A percentile compares a stretch with the other conserved stretches of the same genome.
Evolutionary conservation across 2,888 invertebrate genomes (phyloP).

Genomic region (Diabrotica balteata): DNA sequence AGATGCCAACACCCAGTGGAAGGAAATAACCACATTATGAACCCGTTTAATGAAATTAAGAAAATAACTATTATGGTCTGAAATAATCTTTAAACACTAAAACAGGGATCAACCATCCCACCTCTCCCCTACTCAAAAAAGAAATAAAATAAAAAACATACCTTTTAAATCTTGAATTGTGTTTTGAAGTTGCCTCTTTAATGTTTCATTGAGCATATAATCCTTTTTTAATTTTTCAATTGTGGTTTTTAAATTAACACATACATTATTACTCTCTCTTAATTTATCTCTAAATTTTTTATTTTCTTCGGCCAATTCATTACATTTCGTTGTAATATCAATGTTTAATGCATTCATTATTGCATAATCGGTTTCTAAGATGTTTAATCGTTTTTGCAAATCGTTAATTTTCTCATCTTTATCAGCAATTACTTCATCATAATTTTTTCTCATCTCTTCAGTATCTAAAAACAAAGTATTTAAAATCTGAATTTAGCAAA

Average conservation of each 20-base stretch:
- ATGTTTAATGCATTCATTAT: conserved; percentile 9
- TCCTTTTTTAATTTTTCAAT: conserved; percentile 35
- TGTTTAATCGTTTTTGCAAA: not conserved
- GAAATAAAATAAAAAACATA: too few relatives aligned
- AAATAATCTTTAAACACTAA: too few relatives aligned
- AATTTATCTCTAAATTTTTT: conserved; percentile 12
- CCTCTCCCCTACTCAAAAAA: too few relatives aligned
- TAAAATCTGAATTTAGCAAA: too few relatives aligned
- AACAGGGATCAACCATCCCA: too few relatives aligned
- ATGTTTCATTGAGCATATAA: conserved; percentile 41
- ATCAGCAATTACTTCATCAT: not conserved
- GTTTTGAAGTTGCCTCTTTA: conserved; percentile 65
- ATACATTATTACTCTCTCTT: conserved; percentile 4
- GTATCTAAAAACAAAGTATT: not conserved
- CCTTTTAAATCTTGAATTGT: conserved; percentile 77
- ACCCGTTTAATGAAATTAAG: too few relatives aligned
- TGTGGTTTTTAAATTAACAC: conserved; percentile 43
- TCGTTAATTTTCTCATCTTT: not conserved
- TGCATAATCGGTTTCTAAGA: conserved; percentile 4
- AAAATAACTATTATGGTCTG: too few relatives aligned
- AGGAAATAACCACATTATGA: too few relatives aligned
- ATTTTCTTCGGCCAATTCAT: conserved; percentile 23
- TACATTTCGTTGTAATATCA: conserved; percentile 46
- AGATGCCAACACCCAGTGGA: too few relatives aligned
- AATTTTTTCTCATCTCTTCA: conserved; percentile 1